A percentile compares a stretch with the other conserved stretches of the same genome.
These are phyloP conservation scores for Enteromius fasciolatus DNA, from an alignment of 2,797 vertebrate genomes.

Conservation along the genomic window DNA sequence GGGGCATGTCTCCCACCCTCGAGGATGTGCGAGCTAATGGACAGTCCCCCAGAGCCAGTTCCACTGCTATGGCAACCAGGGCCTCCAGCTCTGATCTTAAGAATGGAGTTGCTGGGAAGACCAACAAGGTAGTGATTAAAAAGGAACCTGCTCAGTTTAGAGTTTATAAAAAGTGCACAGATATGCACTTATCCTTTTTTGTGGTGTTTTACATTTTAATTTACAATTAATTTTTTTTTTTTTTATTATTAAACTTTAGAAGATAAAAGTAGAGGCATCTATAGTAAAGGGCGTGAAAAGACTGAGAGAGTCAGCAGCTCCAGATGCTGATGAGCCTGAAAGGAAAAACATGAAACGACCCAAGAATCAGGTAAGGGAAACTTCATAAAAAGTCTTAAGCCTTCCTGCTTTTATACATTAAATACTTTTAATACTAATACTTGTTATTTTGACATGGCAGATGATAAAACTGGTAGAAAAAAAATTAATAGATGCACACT, in stretches of 20 bases:
- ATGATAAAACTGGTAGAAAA: too few relatives aligned
- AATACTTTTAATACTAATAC: too few relatives aligned
- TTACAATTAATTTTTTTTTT: neutral
- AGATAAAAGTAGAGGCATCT: constrained; percentile 88
- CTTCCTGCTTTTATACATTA: too few relatives aligned
- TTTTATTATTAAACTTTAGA: constrained; percentile 73
- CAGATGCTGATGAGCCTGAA: constrained; percentile 86
- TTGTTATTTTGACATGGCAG: neutral
- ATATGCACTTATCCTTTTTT: neutral
- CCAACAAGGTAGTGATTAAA: constrained; percentile 82
- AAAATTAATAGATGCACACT: too few relatives aligned
- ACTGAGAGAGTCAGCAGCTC: constrained; percentile 85
- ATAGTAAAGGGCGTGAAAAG: constrained; percentile 93
- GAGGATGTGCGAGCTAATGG: constrained; percentile 89
- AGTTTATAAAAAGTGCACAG: neutral
- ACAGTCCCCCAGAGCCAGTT: constrained; percentile 86
- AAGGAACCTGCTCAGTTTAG: neutral
- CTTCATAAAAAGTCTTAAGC: neutral
- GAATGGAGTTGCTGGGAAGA: constrained; percentile 86
- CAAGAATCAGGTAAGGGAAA: constrained; percentile 87
- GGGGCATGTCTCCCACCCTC: constrained; percentile 82
- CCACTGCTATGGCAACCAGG: constrained; percentile 86
- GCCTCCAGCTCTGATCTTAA: constrained; percentile 92
- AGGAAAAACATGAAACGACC: constrained; percentile 87
- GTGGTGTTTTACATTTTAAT: neutral